Percentiles rank a stretch among this genome's conserved stretches.
Conservation (phyloP, 2,888 invertebrate genomes). For the Ditula angustiorana region DNA sequence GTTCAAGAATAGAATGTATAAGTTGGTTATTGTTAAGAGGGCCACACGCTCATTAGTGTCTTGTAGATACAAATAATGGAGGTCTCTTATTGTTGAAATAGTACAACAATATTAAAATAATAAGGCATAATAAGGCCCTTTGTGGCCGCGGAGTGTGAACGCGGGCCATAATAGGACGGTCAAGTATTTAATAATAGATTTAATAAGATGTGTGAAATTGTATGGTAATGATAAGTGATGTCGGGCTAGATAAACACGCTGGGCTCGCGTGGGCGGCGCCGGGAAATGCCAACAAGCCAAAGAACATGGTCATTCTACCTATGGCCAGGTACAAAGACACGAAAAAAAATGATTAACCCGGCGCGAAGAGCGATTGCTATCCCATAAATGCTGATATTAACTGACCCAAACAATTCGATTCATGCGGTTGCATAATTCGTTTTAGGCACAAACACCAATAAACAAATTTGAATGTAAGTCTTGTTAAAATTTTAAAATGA, state of each 20-base stretch:
- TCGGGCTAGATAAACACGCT: conserved; percentile 26
- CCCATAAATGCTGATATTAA: no score
- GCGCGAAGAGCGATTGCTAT: no score
- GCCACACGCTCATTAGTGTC: conserved; percentile 82
- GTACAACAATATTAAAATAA: conserved; percentile 83
- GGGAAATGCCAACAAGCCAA: not conserved
- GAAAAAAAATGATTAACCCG: not conserved
- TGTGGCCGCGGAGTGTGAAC: conserved; percentile 49
- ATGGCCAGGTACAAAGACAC: not conserved
- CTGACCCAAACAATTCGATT: no score
- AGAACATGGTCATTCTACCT: not conserved
- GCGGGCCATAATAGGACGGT: conserved; percentile 28
- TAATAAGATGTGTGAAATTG: conserved; percentile 40
- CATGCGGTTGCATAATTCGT: no score
- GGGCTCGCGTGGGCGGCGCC: not conserved
- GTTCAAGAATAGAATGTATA: conserved; percentile 10
- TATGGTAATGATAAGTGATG: conserved; percentile 31
- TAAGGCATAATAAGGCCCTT: conserved; percentile 76
- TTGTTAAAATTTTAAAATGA: no score
- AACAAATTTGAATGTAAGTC: no score
- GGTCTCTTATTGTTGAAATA: conserved; percentile 68
- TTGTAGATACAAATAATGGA: conserved; percentile 69
- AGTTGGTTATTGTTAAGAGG: conserved; percentile 62
- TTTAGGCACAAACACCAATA: no score
- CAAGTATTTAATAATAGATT: conserved; percentile 37